Evolutionary conservation across 2,797 vertebrate genomes (phyloP).

Genomic region (Spinibarbus caldwelli): DNA sequence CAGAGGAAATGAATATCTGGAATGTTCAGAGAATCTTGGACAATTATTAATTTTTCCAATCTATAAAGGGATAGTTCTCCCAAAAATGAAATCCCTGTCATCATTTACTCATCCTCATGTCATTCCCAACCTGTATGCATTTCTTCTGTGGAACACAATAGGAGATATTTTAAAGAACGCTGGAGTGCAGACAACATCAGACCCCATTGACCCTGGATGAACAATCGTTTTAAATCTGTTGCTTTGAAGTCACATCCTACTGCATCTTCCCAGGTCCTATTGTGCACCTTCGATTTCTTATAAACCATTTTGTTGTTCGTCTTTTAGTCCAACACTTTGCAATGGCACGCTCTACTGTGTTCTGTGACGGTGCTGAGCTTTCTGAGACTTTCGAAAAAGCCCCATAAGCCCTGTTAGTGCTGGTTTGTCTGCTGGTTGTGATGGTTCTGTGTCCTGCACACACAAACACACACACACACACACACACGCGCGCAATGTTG

Average conservation of each 20-base stretch:
- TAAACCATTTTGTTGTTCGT: not conserved
- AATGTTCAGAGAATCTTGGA: not conserved
- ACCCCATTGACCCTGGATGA: not conserved
- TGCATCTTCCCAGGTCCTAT: not conserved
- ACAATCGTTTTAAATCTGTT: not conserved
- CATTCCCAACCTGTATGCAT: not conserved
- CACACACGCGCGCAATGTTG: slow-evolving; percentile 1
- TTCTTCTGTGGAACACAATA: not conserved
- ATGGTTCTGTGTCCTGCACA: not conserved
- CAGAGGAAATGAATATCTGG: not conserved
- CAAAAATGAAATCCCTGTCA: not conserved
- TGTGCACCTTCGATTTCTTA: not conserved
- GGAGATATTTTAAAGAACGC: not conserved
- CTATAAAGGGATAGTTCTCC: not conserved
- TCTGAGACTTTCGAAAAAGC: not conserved
- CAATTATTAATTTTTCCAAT: not conserved
- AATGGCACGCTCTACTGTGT: not conserved
- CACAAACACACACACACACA: not conserved
- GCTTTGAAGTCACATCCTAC: not conserved
- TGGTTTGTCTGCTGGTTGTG: slow-evolving; percentile 35
- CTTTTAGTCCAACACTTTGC: not conserved
- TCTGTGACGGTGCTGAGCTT: slow-evolving; percentile 9
- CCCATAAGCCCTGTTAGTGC: slow-evolving; percentile 40
- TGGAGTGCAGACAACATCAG: not conserved
- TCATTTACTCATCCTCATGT: not conserved